Conservation (phyloP, 2,113 vertebrate genomes). For the Tragelaphus buxtoni region DNA sequence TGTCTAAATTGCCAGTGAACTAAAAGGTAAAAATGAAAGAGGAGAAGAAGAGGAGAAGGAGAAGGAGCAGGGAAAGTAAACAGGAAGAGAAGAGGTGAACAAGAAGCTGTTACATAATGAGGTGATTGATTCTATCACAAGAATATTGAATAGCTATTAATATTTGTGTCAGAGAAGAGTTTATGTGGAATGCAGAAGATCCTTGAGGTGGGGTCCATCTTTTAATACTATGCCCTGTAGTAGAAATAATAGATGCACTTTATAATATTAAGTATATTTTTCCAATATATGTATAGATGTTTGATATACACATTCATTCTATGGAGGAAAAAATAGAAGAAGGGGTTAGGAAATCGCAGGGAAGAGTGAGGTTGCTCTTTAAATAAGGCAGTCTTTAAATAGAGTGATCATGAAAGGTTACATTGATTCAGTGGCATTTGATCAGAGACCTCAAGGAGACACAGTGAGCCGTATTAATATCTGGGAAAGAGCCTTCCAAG, state of each 20-base stretch:
- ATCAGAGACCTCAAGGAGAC: neutral
- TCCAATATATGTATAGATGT: neutral
- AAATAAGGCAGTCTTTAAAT: neutral
- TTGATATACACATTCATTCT: neutral
- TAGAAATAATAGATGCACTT: neutral
- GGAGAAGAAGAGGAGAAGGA: no score
- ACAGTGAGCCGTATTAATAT: neutral
- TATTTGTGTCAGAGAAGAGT: neutral
- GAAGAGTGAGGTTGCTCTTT: neutral
- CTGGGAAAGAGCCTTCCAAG: neutral
- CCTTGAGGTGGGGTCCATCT: neutral
- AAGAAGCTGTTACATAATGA: no score
- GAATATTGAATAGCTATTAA: neutral
- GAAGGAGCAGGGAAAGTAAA: no score
- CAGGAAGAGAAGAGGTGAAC: no score
- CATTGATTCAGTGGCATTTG: neutral
- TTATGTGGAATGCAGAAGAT: neutral
- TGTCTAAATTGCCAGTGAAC: neutral
- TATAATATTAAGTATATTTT: neutral
- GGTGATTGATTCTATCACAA: neutral
- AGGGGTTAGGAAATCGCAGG: neutral
- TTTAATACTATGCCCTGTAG: neutral
- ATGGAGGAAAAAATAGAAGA: neutral
- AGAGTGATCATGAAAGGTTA: neutral
- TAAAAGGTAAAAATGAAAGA: neutral